Evolutionary conservation across 1,140 invertebrate genomes (phyloP).

Genomic region (Phymastichus coffea): DNA sequence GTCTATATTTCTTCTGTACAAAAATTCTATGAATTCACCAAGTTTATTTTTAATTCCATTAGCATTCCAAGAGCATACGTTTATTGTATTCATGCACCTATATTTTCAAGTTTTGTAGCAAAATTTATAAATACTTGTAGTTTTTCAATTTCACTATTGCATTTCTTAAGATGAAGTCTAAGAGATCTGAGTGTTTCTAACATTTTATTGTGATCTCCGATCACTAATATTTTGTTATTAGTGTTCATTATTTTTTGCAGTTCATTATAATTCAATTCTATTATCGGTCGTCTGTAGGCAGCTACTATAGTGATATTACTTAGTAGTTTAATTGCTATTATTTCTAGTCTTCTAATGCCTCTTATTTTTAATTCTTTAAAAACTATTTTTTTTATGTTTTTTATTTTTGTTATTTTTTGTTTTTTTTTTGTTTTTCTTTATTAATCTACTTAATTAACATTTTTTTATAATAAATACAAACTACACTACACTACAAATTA

Average conservation of each 20-base stretch:
- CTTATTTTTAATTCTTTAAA: constrained; percentile 6
- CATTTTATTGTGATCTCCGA: constrained; percentile 40
- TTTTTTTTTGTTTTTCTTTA: no score
- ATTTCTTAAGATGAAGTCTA: constrained; percentile 24
- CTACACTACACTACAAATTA: no score
- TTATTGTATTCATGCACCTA: constrained; percentile 24
- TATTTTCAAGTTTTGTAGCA: constrained; percentile 24
- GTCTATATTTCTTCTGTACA: constrained; percentile 28
- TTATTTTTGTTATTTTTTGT: no score
- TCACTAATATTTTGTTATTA: constrained; percentile 31
- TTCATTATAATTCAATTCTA: constrained; percentile 18
- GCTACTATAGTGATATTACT: constrained; percentile 29
- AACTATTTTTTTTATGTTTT: no score
- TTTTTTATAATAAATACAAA: no score
- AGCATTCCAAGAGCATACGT: constrained; percentile 36
- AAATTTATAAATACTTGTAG: constrained; percentile 30
- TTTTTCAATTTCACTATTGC: constrained; percentile 26
- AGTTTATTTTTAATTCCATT: constrained; percentile 31
- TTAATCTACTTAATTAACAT: no score
- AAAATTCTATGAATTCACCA: constrained; percentile 33
- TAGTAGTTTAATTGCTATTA: constrained; percentile 29
- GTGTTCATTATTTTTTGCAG: constrained; percentile 24
- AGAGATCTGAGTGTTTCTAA: constrained; percentile 23
- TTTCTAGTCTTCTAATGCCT: constrained; percentile 2
- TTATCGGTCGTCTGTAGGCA: constrained; percentile 32